phyloP scores from a whole-genome alignment of 2,888 invertebrate species.

The Thera obeliscata region DNA sequence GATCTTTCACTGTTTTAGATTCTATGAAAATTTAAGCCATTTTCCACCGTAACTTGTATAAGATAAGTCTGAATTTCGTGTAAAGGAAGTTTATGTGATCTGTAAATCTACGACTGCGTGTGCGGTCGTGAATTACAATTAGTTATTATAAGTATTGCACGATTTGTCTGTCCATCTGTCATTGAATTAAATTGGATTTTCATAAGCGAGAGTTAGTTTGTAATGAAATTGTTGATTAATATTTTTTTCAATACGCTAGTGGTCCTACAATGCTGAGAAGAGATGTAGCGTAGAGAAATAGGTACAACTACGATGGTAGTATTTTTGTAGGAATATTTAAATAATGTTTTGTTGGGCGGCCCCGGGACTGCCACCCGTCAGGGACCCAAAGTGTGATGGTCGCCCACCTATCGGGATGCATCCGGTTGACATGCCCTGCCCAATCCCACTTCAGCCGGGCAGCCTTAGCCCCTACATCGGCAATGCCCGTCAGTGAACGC shows the following conservation, averaged over 20 bases:
- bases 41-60: conserved; percentile 5
- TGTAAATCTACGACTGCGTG: conserved; percentile 47
- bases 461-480: too few relatives aligned
- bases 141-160: conserved; percentile 45
- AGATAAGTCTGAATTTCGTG: conserved; percentile 19
- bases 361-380: too few relatives aligned
- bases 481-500: too few relatives aligned
- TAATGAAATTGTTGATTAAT: neutral
- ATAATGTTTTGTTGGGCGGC: too few relatives aligned
- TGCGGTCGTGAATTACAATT: conserved; percentile 45
- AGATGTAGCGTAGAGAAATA: too few relatives aligned
- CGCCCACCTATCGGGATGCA: too few relatives aligned
- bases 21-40: conserved; percentile 15
- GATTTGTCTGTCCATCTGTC: conserved; percentile 47
- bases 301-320: too few relatives aligned
- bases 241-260: neutral
- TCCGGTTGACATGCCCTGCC: too few relatives aligned
- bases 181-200: conserved; percentile 28
- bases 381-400: too few relatives aligned
- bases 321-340: too few relatives aligned
- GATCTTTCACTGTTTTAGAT: neutral
- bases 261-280: too few relatives aligned
- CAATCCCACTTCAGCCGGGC: too few relatives aligned
- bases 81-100: conserved; percentile 57
- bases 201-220: conserved; percentile 9